phyloP scores from a whole-genome alignment of 2,888 invertebrate genomes.

The Agrilus cyanescens region DNA sequence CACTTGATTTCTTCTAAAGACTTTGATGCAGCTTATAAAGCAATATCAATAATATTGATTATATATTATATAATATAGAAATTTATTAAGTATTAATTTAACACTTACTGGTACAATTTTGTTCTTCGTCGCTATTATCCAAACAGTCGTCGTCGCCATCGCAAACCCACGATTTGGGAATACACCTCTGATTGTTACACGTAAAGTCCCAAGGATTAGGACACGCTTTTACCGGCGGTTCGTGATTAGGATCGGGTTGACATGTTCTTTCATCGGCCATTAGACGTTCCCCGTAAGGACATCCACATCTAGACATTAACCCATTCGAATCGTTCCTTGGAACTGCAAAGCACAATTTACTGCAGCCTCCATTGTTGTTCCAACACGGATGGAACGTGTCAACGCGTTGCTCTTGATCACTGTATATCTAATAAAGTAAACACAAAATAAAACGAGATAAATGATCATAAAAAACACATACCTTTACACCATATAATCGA shows the following conservation, averaged over 20 bases:
- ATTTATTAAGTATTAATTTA: slow-evolving; percentile 4
- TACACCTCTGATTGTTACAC: slow-evolving; percentile 83
- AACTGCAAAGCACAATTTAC: slow-evolving; percentile 90
- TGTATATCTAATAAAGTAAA: slow-evolving; percentile 44
- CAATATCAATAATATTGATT: no score
- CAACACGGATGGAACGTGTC: slow-evolving; percentile 69
- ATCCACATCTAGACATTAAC: slow-evolving; percentile 67
- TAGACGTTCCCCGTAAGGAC: slow-evolving; percentile 85
- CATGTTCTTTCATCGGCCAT: slow-evolving; percentile 59
- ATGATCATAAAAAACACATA: slow-evolving; percentile 10
- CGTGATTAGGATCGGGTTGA: slow-evolving; percentile 67
- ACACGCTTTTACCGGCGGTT: slow-evolving; percentile 80
- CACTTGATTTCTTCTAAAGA: not conserved
- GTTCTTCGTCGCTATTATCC: slow-evolving; percentile 90
- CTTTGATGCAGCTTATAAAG: no score
- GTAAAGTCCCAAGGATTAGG: slow-evolving; percentile 90
- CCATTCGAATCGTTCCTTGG: slow-evolving; percentile 48
- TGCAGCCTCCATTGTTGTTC: slow-evolving; percentile 78
- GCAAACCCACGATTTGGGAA: slow-evolving; percentile 90
- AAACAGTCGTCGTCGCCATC: slow-evolving; percentile 94
- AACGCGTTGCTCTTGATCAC: slow-evolving; percentile 59
- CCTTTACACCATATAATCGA: slow-evolving; percentile 82
- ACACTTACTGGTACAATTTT: slow-evolving; percentile 80
- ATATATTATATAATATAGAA: no score
- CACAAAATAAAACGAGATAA: not conserved